Conservation (phyloP, 2,113 vertebrate species). For the Desmodus rotundus region DNA sequence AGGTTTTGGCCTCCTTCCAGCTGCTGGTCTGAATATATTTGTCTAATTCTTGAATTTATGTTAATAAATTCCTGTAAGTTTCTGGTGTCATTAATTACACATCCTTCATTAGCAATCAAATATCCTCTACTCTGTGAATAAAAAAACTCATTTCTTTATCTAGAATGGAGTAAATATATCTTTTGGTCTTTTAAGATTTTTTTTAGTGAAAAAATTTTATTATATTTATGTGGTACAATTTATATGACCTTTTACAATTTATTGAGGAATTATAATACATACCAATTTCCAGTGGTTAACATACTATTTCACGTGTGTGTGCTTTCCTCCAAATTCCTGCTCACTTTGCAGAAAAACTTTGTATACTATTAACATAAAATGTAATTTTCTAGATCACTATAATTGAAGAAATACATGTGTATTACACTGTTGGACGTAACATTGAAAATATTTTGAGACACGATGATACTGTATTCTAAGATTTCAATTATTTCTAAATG, state of each 20-base stretch:
- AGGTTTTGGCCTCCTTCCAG: constrained; percentile 52
- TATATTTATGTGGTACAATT: constrained; percentile 44
- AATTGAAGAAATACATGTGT: constrained; percentile 19
- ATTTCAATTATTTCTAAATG: constrained; percentile 25
- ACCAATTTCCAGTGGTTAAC: background rate
- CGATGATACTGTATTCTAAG: background rate
- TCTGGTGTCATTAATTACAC: constrained; percentile 34
- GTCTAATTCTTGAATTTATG: constrained; percentile 52
- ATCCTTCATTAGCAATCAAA: constrained; percentile 46
- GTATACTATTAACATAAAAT: constrained; percentile 29
- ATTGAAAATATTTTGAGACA: constrained; percentile 43
- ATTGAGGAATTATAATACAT: background rate
- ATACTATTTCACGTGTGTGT: background rate
- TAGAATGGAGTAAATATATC: background rate
- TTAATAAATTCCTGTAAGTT: constrained; percentile 38
- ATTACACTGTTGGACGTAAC: constrained; percentile 7
- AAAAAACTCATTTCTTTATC: background rate
- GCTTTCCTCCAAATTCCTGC: constrained; percentile 1
- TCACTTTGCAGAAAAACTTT: background rate
- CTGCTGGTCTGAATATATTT: constrained; percentile 49
- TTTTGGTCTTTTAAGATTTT: background rate
- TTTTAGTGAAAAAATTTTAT: background rate
- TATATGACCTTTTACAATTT: background rate
- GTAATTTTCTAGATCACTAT: background rate
- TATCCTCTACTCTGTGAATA: constrained; percentile 17